Evolutionary conservation across 1,140 invertebrate genomes (phyloP), one percentile per base, ranked within the genome.

Genomic region (Scaptomyza graminum): DNA sequence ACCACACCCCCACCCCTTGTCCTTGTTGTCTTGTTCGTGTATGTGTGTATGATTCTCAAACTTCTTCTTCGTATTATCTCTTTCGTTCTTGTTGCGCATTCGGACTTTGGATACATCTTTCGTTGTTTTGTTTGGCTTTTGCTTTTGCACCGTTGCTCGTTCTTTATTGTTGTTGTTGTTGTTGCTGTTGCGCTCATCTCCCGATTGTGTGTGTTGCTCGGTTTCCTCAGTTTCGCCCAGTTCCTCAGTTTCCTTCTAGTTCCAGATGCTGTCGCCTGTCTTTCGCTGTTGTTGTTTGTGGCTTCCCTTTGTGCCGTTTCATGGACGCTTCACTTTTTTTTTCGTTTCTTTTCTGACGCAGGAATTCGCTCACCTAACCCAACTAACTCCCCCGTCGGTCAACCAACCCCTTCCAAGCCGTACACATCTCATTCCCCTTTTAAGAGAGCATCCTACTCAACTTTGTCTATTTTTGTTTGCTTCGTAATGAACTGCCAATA

Each of bases 251-350:
- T 50, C 59, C 59, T 62, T 41, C 25, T 31, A 28, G 28, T 49
- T 49, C 25, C 39, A 16, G 37, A 51, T 50, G 43, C 50, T 44
- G 62, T 60, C 39, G 55, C 22, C 44, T 12, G 28, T 56, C 28
- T 13, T 7, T 16, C 11, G 25, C n/a, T 11, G 22, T 28, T 68
- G 25, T 68, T 64, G 55, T 61, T 80, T 78, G 74, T 64, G 68
- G 76, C 72, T 81, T 85, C 73, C 77, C 79, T 85, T 84, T 85
- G 76, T 84, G 81, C 80, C 80, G 80, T 84, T 84, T 80, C 85
- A 84, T 84, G 79, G 70, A 85, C 81, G 81, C 80, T 84, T 84
- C 76, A 85, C 76, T 84, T 84, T 84, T 84, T 83, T 70, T 9
- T 34, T 34, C 7, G 28, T 7, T 28, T 5, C 6, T 34, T 9